Evolutionary conservation across 2,888 invertebrate genomes (phyloP).

Genomic region (Prenolepis imparis): DNA sequence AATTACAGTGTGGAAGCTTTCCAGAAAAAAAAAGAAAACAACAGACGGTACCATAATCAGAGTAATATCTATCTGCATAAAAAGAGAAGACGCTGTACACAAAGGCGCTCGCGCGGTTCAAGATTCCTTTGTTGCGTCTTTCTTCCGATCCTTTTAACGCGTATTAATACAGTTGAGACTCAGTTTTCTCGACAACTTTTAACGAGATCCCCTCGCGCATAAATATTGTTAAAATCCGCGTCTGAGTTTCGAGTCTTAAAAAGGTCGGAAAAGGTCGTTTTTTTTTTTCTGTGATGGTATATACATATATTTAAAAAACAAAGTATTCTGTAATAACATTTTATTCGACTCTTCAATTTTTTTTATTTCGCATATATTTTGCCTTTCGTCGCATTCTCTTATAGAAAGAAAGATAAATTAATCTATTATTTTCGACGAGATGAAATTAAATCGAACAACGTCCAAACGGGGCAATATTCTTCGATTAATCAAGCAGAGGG

Average conservation of each 20-base stretch:
- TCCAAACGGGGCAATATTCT: neutral
- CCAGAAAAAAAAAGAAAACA: constrained; percentile 30
- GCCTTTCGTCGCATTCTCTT: neutral
- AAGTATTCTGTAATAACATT: constrained; percentile 20
- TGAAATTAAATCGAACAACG: neutral
- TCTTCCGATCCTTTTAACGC: constrained; percentile 32
- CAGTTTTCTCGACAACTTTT: constrained; percentile 46
- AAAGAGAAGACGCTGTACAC: neutral
- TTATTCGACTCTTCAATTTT: neutral
- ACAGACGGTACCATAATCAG: constrained; percentile 21
- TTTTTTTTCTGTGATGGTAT: constrained; percentile 13
- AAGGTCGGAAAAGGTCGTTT: constrained; percentile 24
- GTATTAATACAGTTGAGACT: constrained; percentile 30
- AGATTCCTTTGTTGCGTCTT: constrained; percentile 44
- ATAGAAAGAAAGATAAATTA: neutral
- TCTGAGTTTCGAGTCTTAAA: constrained; percentile 22
- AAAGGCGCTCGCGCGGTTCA: neutral
- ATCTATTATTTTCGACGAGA: neutral
- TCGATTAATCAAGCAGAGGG: neutral
- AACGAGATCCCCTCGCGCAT: constrained; percentile 40
- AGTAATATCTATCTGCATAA: constrained; percentile 21
- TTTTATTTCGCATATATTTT: neutral
- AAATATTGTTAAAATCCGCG: constrained; percentile 48
- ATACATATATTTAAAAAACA: constrained; percentile 21
- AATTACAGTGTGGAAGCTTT: constrained; percentile 40